phyloP scores from a whole-genome alignment of 1,140 invertebrate species.

The Paralvinella palmiformis region DNA sequence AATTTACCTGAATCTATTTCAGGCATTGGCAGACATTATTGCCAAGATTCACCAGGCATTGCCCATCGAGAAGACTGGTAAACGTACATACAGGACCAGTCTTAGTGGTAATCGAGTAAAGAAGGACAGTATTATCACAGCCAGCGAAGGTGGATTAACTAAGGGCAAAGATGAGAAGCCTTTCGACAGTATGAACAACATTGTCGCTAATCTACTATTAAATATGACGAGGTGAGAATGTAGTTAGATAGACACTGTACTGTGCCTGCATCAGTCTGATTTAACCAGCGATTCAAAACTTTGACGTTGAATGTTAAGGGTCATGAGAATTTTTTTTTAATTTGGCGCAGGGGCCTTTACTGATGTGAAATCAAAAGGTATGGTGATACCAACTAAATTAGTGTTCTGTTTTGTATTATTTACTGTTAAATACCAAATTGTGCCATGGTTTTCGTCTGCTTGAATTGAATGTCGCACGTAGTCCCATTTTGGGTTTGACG shows the following conservation, averaged over 20 bases:
- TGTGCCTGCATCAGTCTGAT: constrained; percentile 53
- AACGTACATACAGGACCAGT: constrained; percentile 25
- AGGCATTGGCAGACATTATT: constrained; percentile 49
- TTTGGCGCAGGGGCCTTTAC: neutral
- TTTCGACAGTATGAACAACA: constrained; percentile 53
- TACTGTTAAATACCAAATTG: no score
- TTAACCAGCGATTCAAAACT: constrained; percentile 48
- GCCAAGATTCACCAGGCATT: constrained; percentile 41
- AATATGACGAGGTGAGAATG: constrained; percentile 48
- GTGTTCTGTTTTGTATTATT: no score
- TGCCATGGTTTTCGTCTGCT: no score
- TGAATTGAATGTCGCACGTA: no score
- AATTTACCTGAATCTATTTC: constrained; percentile 6
- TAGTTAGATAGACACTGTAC: neutral
- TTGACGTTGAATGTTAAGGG: no score
- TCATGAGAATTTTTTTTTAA: no score
- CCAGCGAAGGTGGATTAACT: constrained; percentile 30
- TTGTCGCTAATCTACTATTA: constrained; percentile 51
- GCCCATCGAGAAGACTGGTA: constrained; percentile 35
- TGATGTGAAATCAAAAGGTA: no score
- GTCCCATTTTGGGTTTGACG: no score
- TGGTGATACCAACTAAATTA: no score
- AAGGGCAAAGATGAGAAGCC: constrained; percentile 39
- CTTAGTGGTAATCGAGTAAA: constrained; percentile 24
- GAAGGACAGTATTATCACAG: constrained; percentile 30